Conservation (phyloP, 1,140 invertebrate genomes). For the Hestina assimilis region DNA sequence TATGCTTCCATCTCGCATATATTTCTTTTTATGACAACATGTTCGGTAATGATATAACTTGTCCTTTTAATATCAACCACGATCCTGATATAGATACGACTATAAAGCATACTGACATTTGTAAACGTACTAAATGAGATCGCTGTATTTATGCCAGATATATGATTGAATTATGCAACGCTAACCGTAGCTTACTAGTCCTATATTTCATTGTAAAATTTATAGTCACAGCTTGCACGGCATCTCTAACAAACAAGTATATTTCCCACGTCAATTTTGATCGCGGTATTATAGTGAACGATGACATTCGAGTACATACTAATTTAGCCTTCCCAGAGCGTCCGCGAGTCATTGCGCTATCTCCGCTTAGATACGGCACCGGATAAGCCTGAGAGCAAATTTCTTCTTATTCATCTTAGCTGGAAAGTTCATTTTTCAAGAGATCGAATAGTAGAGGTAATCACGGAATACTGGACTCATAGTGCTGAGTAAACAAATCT, state of each 20-base stretch:
- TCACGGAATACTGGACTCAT: conserved; percentile 60
- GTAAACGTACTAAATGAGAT: conserved; percentile 19
- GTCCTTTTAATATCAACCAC: background rate
- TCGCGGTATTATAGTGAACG: conserved; percentile 71
- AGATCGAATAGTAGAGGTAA: conserved; percentile 37
- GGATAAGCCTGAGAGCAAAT: conserved; percentile 33
- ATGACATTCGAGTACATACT: conserved; percentile 69
- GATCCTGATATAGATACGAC: background rate
- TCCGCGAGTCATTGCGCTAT: conserved; percentile 47
- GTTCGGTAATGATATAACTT: background rate
- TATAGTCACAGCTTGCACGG: conserved; percentile 54
- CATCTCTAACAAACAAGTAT: conserved; percentile 67
- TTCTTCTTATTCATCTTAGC: conserved; percentile 44
- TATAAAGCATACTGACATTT: background rate
- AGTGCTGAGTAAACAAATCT: conserved; percentile 71
- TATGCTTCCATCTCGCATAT: background rate
- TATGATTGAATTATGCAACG: conserved; percentile 61
- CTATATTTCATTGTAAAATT: conserved; percentile 73
- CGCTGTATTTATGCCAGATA: conserved; percentile 10
- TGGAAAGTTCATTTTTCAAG: conserved; percentile 57
- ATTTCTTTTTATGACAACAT: background rate
- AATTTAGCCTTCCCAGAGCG: conserved; percentile 57
- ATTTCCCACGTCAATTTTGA: conserved; percentile 75
- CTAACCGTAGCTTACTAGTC: conserved; percentile 43
- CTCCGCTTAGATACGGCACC: conserved; percentile 46